Percentiles rank a stretch among this genome's conserved stretches.
Evolutionary conservation across 2,113 vertebrate species (phyloP).

Genomic region (Suncus etruscus): DNA sequence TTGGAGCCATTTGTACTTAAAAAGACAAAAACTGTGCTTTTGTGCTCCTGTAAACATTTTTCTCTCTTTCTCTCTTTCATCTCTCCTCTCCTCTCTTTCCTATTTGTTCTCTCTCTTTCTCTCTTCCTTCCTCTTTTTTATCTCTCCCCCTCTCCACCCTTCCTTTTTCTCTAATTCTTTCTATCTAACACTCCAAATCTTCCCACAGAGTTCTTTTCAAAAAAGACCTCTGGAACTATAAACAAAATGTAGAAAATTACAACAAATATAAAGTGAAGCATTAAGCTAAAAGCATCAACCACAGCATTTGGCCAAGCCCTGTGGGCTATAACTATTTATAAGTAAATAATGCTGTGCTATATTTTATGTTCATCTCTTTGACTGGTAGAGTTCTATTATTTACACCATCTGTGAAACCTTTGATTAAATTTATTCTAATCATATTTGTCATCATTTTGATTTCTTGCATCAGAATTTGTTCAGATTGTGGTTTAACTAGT

Average conservation of each 20-base stretch:
- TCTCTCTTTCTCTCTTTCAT: not conserved
- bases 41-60: not conserved
- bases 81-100: too few species aligned
- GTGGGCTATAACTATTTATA: not conserved
- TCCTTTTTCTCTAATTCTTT: too few species aligned
- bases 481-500: not conserved
- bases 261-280: not conserved
- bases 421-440: not conserved
- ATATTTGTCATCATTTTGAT: not conserved
- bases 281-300: not conserved
- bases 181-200: not conserved
- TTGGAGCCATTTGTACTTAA: not conserved
- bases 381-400: not conserved
- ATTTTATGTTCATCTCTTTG: not conserved
- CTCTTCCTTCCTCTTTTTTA: not conserved
- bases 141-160: not conserved
- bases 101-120: rapidly evolving
- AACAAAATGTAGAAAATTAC: not conserved
- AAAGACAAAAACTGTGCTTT: not conserved
- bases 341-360: not conserved
- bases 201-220: not conserved
- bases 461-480: not conserved
- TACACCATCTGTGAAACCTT: not conserved
- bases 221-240: not conserved
- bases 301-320: not conserved